Base-by-base conservation (phyloP, 2,113 vertebrate species). In the Microcebus tavaratra region DNA sequence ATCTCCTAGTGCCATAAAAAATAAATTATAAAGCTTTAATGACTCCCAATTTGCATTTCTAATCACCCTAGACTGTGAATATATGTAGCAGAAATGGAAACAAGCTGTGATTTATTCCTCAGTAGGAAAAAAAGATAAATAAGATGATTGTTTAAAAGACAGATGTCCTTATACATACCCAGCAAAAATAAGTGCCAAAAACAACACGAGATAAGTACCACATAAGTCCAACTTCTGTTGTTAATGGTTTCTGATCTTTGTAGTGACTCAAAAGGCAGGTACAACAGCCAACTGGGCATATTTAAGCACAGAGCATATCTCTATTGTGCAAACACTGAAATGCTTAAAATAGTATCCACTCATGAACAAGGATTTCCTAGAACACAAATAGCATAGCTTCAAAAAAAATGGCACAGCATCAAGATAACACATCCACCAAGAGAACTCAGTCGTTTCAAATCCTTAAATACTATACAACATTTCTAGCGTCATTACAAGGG, bases 311-410 rank as follows among this genome's bases (percentile, higher is more conserved):
- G 65, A 95, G 9, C 55, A 65, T 6, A 27, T 68, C 36, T 80
- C 85, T 76, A 68, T 93, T 72, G 57, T 81, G n/a, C 48, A 83
- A 92, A 73, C 10, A 63, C 1, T 11, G 9, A 15, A 53, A 93
- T 53, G 39, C 55, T 96, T 92, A 97, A 98, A 98, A 96, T 84
- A 97, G 85, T 81, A 94, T 31, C 55, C 29, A 57, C 61, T 31
- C 45, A 61, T 21, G 61, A 94, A 84, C 87, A 13, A 97, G 93
- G 48, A 21, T 67, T 94, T 94, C 91, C 90, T 88, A 96, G 95
- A 98, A 88, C 1, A 70, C 23, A 85, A 80, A 59, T 1, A 88
- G 81, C 53, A 3, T 25, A 75, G 11, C 61, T 96, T 96, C 17
- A 48, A 90, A 20, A 45, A 92, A 25, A 78, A 23, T 1, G 42